A percentile compares a stretch with the other conserved stretches of the same genome.
Evolutionary conservation across 1,140 invertebrate species (phyloP).

Genomic region (Drosophila lacteicornis): DNA sequence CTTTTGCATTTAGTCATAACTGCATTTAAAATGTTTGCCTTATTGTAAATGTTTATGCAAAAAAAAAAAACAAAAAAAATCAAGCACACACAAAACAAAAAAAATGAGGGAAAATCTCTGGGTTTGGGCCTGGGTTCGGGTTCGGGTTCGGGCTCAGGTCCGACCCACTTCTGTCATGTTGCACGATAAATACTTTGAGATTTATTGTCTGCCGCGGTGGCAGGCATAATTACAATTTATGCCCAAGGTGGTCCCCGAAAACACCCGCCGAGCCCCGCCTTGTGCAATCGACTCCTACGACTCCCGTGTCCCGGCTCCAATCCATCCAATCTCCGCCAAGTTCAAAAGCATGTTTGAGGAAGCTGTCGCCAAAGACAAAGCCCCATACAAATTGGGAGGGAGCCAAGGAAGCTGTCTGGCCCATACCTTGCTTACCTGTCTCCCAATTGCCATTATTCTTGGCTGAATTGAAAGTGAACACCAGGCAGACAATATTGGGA

Average conservation of each 20-base stretch:
- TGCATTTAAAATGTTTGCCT: slow-evolving; percentile 72
- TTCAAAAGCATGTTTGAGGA: slow-evolving; percentile 78
- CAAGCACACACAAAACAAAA: slow-evolving; percentile 35
- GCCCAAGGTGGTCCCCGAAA: slow-evolving; percentile 59
- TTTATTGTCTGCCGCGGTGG: slow-evolving; percentile 78
- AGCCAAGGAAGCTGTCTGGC: slow-evolving; percentile 59
- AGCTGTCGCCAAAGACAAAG: slow-evolving; percentile 79
- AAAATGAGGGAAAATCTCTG: slow-evolving; percentile 27
- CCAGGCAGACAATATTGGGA: slow-evolving; percentile 26
- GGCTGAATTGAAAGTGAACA: slow-evolving; percentile 66
- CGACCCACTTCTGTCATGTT: slow-evolving; percentile 83
- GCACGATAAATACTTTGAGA: slow-evolving; percentile 78
- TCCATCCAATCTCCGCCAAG: slow-evolving; percentile 47
- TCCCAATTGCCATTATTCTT: slow-evolving; percentile 76
- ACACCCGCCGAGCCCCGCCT: slow-evolving; percentile 33
- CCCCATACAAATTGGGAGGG: slow-evolving; percentile 64
- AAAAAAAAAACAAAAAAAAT: slow-evolving; percentile 34
- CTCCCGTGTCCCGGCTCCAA: slow-evolving; percentile 14
- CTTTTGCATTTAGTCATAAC: slow-evolving; percentile 83
- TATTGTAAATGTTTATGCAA: slow-evolving; percentile 60
- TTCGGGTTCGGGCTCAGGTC: slow-evolving; percentile 43
- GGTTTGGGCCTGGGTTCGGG: slow-evolving; percentile 36
- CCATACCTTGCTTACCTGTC: slow-evolving; percentile 58
- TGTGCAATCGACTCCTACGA: slow-evolving; percentile 60
- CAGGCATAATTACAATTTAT: slow-evolving; percentile 83